Evolutionary conservation across 2,888 invertebrate species (phyloP).

Genomic region (Spilosoma lubricipeda): DNA sequence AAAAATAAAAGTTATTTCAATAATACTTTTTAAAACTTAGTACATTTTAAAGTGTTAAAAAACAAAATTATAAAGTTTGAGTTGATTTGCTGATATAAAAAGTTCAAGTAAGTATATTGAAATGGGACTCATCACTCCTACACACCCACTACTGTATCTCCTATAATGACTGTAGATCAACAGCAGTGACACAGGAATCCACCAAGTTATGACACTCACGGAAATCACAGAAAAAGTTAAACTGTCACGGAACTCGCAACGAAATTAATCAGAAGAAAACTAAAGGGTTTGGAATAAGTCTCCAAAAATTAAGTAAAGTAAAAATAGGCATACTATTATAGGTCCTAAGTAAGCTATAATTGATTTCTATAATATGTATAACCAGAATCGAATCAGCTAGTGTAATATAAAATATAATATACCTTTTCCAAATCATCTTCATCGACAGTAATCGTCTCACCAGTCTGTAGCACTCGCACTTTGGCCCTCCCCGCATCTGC

Average conservation of each 20-base stretch:
- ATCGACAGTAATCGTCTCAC: slow-evolving; percentile 94
- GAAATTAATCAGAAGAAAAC: background rate
- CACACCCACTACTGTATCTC: background rate
- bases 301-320: too few species aligned
- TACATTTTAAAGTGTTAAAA: background rate
- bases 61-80: background rate
- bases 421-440: slow-evolving; percentile 98
- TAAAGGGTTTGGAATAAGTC: background rate
- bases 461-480: slow-evolving; percentile 92
- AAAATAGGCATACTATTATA: too few species aligned
- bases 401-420: background rate
- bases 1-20: background rate
- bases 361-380: too few species aligned
- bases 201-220: background rate
- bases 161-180: too few species aligned
- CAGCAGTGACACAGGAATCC: background rate
- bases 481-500: slow-evolving; percentile 89
- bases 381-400: too few species aligned
- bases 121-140: background rate
- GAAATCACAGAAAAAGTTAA: background rate
- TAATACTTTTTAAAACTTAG: background rate
- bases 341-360: too few species aligned
- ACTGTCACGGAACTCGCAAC: background rate
- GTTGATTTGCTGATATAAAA: background rate
- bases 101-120: background rate